Base-by-base conservation (phyloP, 2,888 invertebrate genomes). In the Eristalis pertinax region DNA sequence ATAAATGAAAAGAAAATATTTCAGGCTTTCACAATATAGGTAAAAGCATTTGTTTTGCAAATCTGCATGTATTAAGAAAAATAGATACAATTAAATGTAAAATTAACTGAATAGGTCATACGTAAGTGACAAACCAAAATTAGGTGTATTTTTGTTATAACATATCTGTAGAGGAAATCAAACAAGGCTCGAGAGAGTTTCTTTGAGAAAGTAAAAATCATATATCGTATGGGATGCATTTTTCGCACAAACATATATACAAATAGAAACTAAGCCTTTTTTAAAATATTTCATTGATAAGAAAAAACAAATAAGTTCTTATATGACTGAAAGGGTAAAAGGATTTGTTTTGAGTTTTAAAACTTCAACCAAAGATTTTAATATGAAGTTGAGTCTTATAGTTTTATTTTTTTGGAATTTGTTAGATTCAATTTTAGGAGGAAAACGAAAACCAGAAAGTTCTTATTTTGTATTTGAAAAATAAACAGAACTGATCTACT, bases 201-300 rank as follows among this genome's bases (percentile, higher is more conserved):
- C 38, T 79, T 80, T 76, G 67, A 56, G 60, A 84, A 84, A 84
- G 73, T 19, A 50, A 50, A n/a, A 50, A 50, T 50, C 19, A 50
- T 50, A 50, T 19, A 75, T 76, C 60, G 64, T 80, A 88, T 77
- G 90, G 91, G 90, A 91, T 92, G 91, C 92, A 92, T 91, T 84
- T 50, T 73, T 92, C 89, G 91, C 92, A 91, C 92, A 92, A 92
- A 92, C 92, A 92, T 92, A 92, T 92, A 91, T 92, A 92, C 92
- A 92, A 90, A 88, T 89, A 90, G 84, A 89, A 90, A 89, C 83
- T 84, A 89, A 90, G 91, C 90, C 90, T 50, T 90, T 90, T 90
- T 90, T 88, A 90, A 89, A 87, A 89, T 89, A 67, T 84, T 81
- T 78, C 43, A 83, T 75, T 86, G 19, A 50, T 50, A 82, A 67